Evolutionary conservation across 2,797 vertebrate genomes (phyloP).

Genomic region (Gymnodraco acuticeps): DNA sequence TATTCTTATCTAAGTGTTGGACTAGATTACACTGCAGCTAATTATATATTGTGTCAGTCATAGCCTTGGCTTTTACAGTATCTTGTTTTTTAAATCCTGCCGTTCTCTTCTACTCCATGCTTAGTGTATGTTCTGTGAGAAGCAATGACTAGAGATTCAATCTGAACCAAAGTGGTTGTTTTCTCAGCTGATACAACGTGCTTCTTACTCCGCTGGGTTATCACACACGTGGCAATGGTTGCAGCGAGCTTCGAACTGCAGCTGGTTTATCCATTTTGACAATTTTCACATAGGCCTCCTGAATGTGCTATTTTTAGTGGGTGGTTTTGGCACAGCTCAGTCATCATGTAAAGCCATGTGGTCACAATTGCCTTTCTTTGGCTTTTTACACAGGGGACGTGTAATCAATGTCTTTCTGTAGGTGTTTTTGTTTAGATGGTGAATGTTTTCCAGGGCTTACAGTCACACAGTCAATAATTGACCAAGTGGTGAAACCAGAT

Average conservation of each 20-base stretch:
- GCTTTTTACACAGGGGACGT: constrained; percentile 16
- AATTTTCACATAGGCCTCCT: neutral
- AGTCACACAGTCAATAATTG: neutral
- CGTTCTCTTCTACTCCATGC: neutral
- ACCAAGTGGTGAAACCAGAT: neutral
- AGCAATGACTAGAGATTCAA: neutral
- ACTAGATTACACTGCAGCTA: neutral
- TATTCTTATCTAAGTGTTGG: neutral
- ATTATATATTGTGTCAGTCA: neutral
- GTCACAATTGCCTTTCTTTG: neutral
- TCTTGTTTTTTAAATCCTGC: neutral
- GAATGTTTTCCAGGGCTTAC: constrained; percentile 17
- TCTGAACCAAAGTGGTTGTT: neutral
- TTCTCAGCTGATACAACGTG: neutral
- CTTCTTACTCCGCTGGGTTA: neutral
- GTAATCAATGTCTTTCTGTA: neutral
- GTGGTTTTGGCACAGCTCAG: neutral
- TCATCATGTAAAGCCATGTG: constrained; percentile 21
- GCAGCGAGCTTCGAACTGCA: neutral
- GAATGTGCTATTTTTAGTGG: neutral
- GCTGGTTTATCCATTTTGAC: neutral
- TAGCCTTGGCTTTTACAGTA: neutral
- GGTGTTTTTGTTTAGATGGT: neutral
- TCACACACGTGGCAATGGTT: neutral
- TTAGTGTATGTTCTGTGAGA: neutral